Conservation (phyloP, 2,113 vertebrate genomes). For the Himantopus leucocephalus region DNA sequence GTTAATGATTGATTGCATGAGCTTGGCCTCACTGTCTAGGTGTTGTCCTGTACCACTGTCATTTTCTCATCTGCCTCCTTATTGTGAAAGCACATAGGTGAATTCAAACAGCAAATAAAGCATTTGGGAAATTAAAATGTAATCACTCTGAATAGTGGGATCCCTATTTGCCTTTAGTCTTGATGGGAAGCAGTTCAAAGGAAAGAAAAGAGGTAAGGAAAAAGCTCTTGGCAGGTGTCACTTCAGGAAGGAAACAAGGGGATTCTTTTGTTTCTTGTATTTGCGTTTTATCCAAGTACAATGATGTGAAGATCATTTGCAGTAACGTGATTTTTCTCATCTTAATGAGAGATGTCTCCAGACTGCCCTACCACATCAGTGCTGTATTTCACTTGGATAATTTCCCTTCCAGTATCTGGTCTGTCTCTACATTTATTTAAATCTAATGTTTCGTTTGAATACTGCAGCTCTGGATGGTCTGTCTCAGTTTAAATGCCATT, state of each 20-base stretch:
- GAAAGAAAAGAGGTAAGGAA: background rate
- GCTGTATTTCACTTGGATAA: background rate
- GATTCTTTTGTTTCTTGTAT: background rate
- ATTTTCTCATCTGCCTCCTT: background rate
- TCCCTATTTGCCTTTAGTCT: background rate
- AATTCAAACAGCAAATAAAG: background rate
- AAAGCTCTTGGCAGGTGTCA: background rate
- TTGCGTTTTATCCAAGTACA: background rate
- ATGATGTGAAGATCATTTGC: background rate
- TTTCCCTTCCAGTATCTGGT: constrained; percentile 11
- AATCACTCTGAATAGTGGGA: background rate
- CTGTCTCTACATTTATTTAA: constrained; percentile 18
- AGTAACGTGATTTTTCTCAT: background rate
- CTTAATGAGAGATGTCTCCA: background rate
- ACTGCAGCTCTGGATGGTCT: background rate
- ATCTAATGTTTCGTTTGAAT: background rate
- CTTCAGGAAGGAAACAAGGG: background rate
- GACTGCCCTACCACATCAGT: background rate
- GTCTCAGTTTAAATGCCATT: constrained; percentile 39
- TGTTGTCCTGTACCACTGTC: background rate
- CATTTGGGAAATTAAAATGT: background rate
- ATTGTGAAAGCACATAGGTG: background rate
- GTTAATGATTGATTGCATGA: background rate
- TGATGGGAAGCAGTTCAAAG: background rate
- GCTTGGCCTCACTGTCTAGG: accelerated